These are phyloP conservation scores for Rhynchophorus ferrugineus DNA, from an alignment of 1,140 invertebrate species.

Conservation along the genomic window DNA sequence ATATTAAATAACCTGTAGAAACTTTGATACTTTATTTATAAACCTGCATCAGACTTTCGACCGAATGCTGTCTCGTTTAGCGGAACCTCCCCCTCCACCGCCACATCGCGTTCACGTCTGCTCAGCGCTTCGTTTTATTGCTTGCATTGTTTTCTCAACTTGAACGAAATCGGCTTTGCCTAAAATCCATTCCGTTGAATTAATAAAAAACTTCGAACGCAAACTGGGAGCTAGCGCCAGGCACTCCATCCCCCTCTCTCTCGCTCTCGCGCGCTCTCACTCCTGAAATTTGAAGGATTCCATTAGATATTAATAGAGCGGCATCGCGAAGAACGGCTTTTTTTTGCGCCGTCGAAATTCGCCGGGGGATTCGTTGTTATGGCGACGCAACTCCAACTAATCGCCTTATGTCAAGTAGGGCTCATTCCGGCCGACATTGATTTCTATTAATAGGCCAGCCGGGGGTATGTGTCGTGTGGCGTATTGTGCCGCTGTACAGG, in stretches of 20 bases:
- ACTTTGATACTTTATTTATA: too few relatives aligned
- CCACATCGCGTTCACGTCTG: too few relatives aligned
- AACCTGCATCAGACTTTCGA: background rate
- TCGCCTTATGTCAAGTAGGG: constrained; percentile 7
- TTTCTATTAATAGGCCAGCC: constrained; percentile 6
- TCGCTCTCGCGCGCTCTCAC: too few relatives aligned
- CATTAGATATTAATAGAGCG: background rate
- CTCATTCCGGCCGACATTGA: constrained; percentile 4
- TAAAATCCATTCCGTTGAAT: background rate
- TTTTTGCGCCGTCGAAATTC: background rate
- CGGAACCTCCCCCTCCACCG: too few relatives aligned
- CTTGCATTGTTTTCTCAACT: background rate
- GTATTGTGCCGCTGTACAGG: too few relatives aligned
- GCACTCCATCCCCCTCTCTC: too few relatives aligned
- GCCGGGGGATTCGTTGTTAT: constrained; percentile 5
- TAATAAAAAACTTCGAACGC: background rate
- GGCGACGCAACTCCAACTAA: constrained; percentile 10
- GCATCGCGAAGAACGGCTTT: background rate
- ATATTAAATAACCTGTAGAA: too few relatives aligned
- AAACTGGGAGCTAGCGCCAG: too few relatives aligned
- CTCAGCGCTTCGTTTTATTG: too few relatives aligned
- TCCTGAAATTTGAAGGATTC: background rate
- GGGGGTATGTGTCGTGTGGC: background rate
- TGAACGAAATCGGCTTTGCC: background rate
- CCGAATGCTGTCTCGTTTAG: background rate